Base-by-base conservation (phyloP, 2,888 invertebrate species). In the Protula sp. region DNA sequence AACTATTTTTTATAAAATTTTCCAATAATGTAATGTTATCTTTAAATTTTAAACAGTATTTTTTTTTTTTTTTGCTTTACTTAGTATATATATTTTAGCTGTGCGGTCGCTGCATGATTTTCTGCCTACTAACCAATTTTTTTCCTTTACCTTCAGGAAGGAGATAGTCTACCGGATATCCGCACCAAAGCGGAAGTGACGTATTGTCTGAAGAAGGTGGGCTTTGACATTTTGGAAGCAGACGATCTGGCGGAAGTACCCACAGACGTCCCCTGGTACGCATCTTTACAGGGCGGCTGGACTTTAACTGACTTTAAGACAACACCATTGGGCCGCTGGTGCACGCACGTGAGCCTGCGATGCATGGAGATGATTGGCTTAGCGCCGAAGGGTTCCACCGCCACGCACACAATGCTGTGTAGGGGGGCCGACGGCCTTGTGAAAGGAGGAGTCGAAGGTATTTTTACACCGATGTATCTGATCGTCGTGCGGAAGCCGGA, bases 381-480 rank as follows among this genome's bases (percentile, higher is more conserved):
- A 9, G 59, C 61, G 3, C 63, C 67, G 9, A 31, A 58, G 51
- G 67, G 67, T 1, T 64, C 66, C 2, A 51, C 56, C 47, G 57
- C 57, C 30, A 60, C 62, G 14, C 66, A 65, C 57, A 51, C 50
- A 19, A 66, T 50, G 50, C 59, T 67, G 27, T 62, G 61, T 38
- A 57, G 50, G 29, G 67, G 63, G 1, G 67, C 67, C 1, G 64
- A 66, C 30, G 60, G 53, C 24, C 45, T 66, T 9, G 52, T 62
- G 9, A 48, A 55, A 14, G 67, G 61, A 2, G 67, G 66, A 26
- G 48, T 51, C 30, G 58, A 47, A 54, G 67, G 60, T 1, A 66
- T 67, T 27, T 67, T 67, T 47, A 55, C 66, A 2, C 64, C 67
- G 1, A 59, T 65, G 57, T 62, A 50, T 29, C 57, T 67, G 19